Percentiles rank a stretch among this genome's conserved stretches.
Evolutionary conservation across 1,140 invertebrate genomes (phyloP).

Genomic region (Melipona quadrifasciata): DNA sequence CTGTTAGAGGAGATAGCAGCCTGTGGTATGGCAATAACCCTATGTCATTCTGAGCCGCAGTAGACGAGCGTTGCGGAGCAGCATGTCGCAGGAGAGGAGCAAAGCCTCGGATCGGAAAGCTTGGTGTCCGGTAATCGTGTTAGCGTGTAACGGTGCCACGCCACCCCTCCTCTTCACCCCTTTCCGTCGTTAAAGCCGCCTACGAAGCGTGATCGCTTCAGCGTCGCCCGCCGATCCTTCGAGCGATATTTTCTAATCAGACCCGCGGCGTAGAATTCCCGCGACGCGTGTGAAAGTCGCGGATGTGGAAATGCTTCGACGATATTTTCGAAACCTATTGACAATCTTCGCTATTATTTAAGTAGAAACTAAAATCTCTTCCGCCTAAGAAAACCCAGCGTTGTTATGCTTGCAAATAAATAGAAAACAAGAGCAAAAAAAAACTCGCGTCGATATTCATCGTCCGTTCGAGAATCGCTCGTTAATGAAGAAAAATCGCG

Average conservation of each 20-base stretch:
- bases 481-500: neutral
- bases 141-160: slow-evolving; percentile 69
- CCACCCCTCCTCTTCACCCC: slow-evolving; percentile 37
- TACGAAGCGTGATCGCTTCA: neutral
- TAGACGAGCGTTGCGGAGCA: slow-evolving; percentile 54
- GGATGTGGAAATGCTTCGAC: too few species aligned
- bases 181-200: slow-evolving; percentile 48
- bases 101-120: slow-evolving; percentile 36
- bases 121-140: slow-evolving; percentile 67
- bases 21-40: slow-evolving; percentile 66
- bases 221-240: neutral
- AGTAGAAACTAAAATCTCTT: slow-evolving; percentile 16
- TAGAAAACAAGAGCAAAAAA: neutral
- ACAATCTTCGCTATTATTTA: slow-evolving; percentile 42
- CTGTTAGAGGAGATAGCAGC: slow-evolving; percentile 54
- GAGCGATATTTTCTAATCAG: slow-evolving; percentile 33
- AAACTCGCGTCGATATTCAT: slow-evolving; percentile 29
- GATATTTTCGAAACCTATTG: neutral
- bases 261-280: neutral
- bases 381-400: slow-evolving; percentile 16
- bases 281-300: too few species aligned
- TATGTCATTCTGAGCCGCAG: slow-evolving; percentile 63
- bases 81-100: slow-evolving; percentile 54
- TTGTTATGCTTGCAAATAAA: slow-evolving; percentile 55
- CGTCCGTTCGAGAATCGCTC: slow-evolving; percentile 1